Conservation (phyloP, 1,140 invertebrate genomes). For the Lordiphosa mommai region DNA sequence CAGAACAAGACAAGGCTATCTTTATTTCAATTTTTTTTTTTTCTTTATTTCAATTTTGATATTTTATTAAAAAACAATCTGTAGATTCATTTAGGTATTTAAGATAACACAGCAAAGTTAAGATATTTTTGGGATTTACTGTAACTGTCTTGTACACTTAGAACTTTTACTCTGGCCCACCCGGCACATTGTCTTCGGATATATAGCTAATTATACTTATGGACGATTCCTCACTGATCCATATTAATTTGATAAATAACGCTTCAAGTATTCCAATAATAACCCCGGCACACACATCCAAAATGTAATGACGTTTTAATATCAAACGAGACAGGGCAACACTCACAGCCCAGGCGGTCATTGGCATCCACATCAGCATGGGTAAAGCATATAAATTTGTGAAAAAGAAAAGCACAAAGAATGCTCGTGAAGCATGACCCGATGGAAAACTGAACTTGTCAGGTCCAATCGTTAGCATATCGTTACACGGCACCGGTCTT, state of each 20-base stretch:
- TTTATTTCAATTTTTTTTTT: too few species aligned
- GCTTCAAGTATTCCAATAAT: conserved; percentile 89
- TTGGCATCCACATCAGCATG: conserved; percentile 82
- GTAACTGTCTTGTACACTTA: too few species aligned
- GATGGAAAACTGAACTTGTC: conserved; percentile 98
- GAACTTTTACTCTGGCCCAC: background rate
- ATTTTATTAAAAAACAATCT: too few species aligned
- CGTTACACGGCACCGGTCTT: conserved; percentile 87
- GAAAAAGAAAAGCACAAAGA: conserved; percentile 88
- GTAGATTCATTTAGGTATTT: too few species aligned
- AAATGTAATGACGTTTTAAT: conserved; percentile 90
- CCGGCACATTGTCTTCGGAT: conserved; percentile 22
- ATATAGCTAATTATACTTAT: conserved; percentile 34
- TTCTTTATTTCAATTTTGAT: too few species aligned
- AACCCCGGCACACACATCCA: conserved; percentile 90
- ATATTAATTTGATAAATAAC: conserved; percentile 84
- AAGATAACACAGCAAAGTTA: too few species aligned
- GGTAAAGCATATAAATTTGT: conserved; percentile 83
- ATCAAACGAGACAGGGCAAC: conserved; percentile 87
- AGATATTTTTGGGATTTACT: too few species aligned
- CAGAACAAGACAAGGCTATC: too few species aligned
- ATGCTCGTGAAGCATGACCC: conserved; percentile 94
- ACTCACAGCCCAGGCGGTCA: conserved; percentile 87
- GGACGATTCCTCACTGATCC: conserved; percentile 81
- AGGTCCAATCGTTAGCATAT: conserved; percentile 82